Conservation (phyloP, 2,888 invertebrate genomes). For the Tricholauxania praeusta region DNA sequence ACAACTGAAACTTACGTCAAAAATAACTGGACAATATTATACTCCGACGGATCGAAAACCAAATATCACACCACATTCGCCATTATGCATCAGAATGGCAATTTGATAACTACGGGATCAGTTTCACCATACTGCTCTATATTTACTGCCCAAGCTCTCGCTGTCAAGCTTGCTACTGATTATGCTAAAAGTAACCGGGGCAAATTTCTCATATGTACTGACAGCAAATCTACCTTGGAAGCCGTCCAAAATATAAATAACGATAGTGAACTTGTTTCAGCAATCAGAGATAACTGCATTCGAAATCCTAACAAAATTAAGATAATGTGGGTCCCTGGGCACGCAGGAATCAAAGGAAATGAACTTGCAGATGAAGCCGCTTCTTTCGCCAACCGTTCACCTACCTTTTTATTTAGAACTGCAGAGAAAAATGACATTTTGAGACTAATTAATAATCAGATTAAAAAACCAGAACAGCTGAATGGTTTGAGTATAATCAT, state of each 20-base stretch:
- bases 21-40: neutral
- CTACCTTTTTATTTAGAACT: too few species aligned
- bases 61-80: slow-evolving; percentile 1
- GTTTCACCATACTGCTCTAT: neutral
- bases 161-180: neutral
- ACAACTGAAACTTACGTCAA: neutral
- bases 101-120: neutral
- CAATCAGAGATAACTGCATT: neutral
- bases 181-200: neutral
- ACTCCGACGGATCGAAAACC: neutral
- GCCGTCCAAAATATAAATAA: neutral
- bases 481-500: too few species aligned
- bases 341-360: too few species aligned
- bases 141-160: neutral
- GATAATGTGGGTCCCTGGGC: too few species aligned
- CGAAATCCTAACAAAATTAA: slow-evolving; percentile 2
- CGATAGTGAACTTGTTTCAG: neutral
- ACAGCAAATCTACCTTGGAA: neutral
- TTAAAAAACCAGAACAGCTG: too few species aligned
- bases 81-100: slow-evolving; percentile 1
- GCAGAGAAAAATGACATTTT: too few species aligned
- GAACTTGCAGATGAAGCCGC: too few species aligned
- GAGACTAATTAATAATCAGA: too few species aligned
- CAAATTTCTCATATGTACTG: neutral
- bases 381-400: too few species aligned